These are phyloP conservation scores for Entomyzon cyanotis DNA, from an alignment of 2,113 vertebrate genomes.

Conservation along the genomic window DNA sequence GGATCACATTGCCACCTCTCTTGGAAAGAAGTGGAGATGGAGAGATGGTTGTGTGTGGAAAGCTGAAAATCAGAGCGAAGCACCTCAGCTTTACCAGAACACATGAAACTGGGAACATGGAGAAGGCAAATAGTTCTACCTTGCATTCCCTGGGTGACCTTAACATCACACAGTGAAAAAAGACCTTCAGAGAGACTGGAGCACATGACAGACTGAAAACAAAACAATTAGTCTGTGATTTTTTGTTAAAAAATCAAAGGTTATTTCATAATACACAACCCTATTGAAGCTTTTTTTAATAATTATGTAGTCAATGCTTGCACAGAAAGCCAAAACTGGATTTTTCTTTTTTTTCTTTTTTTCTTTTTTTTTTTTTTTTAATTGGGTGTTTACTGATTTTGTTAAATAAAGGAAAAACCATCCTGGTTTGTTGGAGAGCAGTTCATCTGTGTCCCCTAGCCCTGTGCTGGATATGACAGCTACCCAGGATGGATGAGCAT, in stretches of 20 bases:
- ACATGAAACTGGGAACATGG: slow-evolving; percentile 16
- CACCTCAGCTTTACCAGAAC: neutral
- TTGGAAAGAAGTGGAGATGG: slow-evolving; percentile 15
- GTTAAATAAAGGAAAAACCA: neutral
- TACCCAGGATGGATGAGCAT: neutral
- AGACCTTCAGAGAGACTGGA: neutral
- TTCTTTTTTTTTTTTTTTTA: neutral
- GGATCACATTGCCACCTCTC: slow-evolving; percentile 55
- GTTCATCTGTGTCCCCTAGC: neutral
- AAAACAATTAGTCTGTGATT: neutral
- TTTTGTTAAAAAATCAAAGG: neutral
- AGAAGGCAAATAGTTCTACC: neutral
- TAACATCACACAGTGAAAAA: neutral
- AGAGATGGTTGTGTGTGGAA: slow-evolving; percentile 20
- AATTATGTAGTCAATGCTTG: accelerated
- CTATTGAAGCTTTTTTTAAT: neutral
- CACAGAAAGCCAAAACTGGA: neutral
- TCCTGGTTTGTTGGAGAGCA: neutral
- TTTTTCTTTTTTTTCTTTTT: neutral
- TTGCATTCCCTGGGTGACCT: neutral
- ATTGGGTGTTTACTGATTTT: neutral
- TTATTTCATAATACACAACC: neutral
- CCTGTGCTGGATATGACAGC: neutral
- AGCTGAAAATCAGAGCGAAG: slow-evolving; percentile 34
- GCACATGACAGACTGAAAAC: neutral